Evolutionary conservation across 2,113 vertebrate genomes (phyloP), one percentile per base, ranked within the genome.

Genomic region (Carassius gibelio): DNA sequence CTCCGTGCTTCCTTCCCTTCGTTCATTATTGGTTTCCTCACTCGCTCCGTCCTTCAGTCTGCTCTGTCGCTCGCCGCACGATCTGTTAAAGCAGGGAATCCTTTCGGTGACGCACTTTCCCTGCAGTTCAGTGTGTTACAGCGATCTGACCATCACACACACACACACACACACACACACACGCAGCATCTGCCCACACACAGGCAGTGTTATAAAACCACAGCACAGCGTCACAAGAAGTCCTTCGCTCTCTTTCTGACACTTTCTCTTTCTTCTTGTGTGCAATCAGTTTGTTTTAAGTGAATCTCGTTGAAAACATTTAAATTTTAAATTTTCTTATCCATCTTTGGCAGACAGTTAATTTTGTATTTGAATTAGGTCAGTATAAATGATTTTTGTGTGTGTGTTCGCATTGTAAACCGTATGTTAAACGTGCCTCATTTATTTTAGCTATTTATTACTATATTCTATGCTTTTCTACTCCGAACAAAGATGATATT

Each of bases 71-170:
- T 61, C 21, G 57, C 21, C 3, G 2, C 76, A 42, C 17, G 23
- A 55, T 77, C 50, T 79, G 30, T 83, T 72, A 17, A 59, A 72
- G 48, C 81, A 83, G 81, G 81, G 81, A 83, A 83, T 78, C 83
- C 75, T 77, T 30, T 84, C 42, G 2, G 50, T 59, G 74, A 69
- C 57, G 62, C 68, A 50, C 30, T 62, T 75, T 50, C 55, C 55
- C 72, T 82, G 68, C 87, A 68, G 34, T 59, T 87, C 26, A 83
- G 48, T 3, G 45, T 6, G n/a, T 26, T 50, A 26, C 72, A 75
- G 45, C 21, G 48, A 38, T 82, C 64, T 68, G 48, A 21, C 80
- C 80, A 52, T 69, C 45, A 82, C 55, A 0, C 45, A 13, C 48
- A 13, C 48, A 50, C 48, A 13, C 48, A 48, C 45, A 48, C 64